Conservation (phyloP, 2,113 vertebrate genomes). For the Rhynchomys soricoides region DNA sequence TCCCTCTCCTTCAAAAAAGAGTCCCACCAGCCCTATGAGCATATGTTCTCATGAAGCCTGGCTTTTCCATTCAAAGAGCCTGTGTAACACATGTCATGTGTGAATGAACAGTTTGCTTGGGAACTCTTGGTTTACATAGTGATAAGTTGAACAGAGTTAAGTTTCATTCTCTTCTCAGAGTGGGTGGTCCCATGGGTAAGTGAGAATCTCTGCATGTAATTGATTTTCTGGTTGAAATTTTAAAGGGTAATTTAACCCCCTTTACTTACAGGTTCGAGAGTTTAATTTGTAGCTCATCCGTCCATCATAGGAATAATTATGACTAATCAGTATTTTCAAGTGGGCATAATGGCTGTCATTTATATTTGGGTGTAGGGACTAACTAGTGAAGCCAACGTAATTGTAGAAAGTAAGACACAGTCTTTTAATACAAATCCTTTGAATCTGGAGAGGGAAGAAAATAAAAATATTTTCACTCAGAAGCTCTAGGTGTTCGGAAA, state of each 20-base stretch:
- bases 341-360: constrained; percentile 10
- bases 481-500: background rate
- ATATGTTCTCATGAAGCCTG: background rate
- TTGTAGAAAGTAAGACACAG: background rate
- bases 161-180: background rate
- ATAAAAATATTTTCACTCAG: background rate
- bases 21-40: background rate
- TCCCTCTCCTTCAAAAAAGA: too few relatives aligned
- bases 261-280: constrained; percentile 65
- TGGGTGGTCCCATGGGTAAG: background rate
- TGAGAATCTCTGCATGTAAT: constrained; percentile 9
- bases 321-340: constrained; percentile 54
- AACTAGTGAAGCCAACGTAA: constrained; percentile 8
- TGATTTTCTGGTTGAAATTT: constrained; percentile 66
- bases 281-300: constrained; percentile 57
- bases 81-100: background rate
- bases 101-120: background rate
- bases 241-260: constrained; percentile 62
- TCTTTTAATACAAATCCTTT: constrained; percentile 38
- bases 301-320: constrained; percentile 73
- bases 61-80: background rate
- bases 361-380: constrained; percentile 22
- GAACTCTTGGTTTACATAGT: background rate
- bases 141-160: background rate
- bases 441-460: background rate